phyloP scores from a whole-genome alignment of 2,113 vertebrate species.

The Eulemur macaco region DNA sequence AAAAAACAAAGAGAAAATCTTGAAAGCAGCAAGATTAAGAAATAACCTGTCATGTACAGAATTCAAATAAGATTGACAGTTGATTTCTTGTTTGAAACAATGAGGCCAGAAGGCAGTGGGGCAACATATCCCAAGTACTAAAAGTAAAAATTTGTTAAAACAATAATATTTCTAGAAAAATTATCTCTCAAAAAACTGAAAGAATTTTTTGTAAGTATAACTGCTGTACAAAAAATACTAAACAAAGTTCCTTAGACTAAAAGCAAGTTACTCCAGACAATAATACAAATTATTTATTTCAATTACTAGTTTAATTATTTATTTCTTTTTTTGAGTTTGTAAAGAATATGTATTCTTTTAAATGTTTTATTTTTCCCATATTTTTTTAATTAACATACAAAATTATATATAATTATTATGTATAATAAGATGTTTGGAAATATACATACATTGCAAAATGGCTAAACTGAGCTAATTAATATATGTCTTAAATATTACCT shows the following conservation, averaged over 20 bases:
- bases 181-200: background rate
- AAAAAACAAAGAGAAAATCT: background rate
- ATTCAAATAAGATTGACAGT: background rate
- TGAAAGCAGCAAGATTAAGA: background rate
- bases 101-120: background rate
- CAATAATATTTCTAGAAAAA: background rate
- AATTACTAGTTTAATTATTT: background rate
- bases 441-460: background rate
- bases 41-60: background rate
- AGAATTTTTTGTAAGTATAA: background rate
- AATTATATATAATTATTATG: background rate
- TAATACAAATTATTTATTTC: background rate
- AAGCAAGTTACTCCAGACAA: background rate
- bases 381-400: background rate
- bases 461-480: background rate
- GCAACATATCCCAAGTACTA: background rate
- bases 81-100: background rate
- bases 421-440: background rate
- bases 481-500: background rate
- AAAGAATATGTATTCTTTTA: background rate
- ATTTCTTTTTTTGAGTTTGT: background rate
- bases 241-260: background rate
- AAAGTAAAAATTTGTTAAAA: background rate
- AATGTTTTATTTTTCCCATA: background rate
- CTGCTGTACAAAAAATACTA: background rate